A percentile compares a stretch with the other conserved stretches of the same genome.
These are phyloP conservation scores for Hoplostethus mediterraneus DNA, from an alignment of 2,797 vertebrate genomes.

Conservation along the genomic window DNA sequence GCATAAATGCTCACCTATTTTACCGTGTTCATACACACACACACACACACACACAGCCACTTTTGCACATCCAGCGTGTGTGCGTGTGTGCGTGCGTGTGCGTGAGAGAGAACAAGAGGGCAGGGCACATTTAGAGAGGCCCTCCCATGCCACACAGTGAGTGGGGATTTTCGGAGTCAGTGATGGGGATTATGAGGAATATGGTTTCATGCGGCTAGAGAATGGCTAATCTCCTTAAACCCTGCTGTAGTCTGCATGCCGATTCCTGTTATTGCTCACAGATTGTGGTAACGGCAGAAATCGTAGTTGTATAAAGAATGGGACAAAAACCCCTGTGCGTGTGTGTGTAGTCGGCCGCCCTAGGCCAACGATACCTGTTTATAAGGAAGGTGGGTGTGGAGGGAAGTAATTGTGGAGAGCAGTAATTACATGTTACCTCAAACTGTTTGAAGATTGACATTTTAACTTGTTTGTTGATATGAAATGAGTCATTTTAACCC, in stretches of 20 bases:
- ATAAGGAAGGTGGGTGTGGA: constrained; percentile 24
- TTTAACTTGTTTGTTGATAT: constrained; percentile 20
- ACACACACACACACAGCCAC: no score
- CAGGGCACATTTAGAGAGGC: constrained; percentile 16
- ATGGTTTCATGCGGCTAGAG: constrained; percentile 68
- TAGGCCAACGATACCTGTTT: constrained; percentile 25
- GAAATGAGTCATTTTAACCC: constrained; percentile 19
- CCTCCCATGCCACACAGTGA: constrained; percentile 57
- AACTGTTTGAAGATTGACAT: constrained; percentile 29
- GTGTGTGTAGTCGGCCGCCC: background rate
- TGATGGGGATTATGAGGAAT: constrained; percentile 73
- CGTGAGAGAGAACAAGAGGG: constrained; percentile 45
- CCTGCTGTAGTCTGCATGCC: constrained; percentile 53
- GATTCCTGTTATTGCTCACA: constrained; percentile 46
- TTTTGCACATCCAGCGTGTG: constrained; percentile 23
- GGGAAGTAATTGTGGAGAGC: constrained; percentile 31
- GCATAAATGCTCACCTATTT: background rate
- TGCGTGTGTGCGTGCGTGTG: background rate
- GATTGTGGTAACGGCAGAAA: constrained; percentile 28
- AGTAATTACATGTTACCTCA: constrained; percentile 43
- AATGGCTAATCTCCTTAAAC: constrained; percentile 74
- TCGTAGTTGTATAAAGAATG: constrained; percentile 13
- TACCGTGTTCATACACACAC: background rate
- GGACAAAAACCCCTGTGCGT: constrained; percentile 35
- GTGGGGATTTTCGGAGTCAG: constrained; percentile 64